Percentiles rank a stretch among this genome's conserved stretches.
Evolutionary conservation across 35 echinoderm and acorn worm genomes (phyloP).

Genomic region (Chiridota heheva): DNA sequence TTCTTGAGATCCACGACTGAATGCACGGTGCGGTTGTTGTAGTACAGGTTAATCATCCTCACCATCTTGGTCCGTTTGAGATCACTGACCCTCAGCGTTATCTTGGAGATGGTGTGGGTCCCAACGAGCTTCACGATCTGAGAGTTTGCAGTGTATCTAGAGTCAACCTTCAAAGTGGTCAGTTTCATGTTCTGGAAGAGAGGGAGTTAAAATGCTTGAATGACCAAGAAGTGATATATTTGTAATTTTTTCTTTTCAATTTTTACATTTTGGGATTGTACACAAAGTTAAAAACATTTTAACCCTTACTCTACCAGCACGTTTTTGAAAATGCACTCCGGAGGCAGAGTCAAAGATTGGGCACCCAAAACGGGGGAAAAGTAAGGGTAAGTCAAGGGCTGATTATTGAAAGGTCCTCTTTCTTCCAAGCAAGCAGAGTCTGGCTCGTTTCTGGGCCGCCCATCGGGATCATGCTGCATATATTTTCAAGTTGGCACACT

Average conservation of each 20-base stretch:
- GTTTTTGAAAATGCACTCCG: too few species aligned
- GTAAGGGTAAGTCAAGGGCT: too few species aligned
- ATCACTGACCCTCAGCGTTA: slow-evolving; percentile 91
- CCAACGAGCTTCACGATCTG: slow-evolving; percentile 98
- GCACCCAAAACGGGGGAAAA: too few species aligned
- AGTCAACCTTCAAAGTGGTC: slow-evolving; percentile 95
- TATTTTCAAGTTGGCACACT: too few species aligned
- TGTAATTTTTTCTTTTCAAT: neutral
- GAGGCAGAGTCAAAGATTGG: too few species aligned
- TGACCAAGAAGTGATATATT: neutral
- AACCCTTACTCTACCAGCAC: too few species aligned
- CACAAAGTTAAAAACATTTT: too few species aligned
- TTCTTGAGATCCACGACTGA: slow-evolving; percentile 99
- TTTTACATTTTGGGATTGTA: too few species aligned
- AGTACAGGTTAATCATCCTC: slow-evolving; percentile 95
- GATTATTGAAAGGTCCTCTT: too few species aligned
- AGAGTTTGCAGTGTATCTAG: slow-evolving; percentile 94
- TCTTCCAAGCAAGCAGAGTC: too few species aligned
- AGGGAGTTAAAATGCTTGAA: neutral
- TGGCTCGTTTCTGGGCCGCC: too few species aligned
- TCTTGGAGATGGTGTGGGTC: slow-evolving; percentile 97
- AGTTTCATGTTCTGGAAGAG: slow-evolving; percentile 91
- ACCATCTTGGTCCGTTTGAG: slow-evolving; percentile 99
- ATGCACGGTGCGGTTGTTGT: slow-evolving; percentile 99
- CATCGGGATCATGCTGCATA: too few species aligned